These are phyloP conservation scores for Brachycybe producta DNA, from an alignment of 2,888 invertebrate genomes.

Conservation along the genomic window DNA sequence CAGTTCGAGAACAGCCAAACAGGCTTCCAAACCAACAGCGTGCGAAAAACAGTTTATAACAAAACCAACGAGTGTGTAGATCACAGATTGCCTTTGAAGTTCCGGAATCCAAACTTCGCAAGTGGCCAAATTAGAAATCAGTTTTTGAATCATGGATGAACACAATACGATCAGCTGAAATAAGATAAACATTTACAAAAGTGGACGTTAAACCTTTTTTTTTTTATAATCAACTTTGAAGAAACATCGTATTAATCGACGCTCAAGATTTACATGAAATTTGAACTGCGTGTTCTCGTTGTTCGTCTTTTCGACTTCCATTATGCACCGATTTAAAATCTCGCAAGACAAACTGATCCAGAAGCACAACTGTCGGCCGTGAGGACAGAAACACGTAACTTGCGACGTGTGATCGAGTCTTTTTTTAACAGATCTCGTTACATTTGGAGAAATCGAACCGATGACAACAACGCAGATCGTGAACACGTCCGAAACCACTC, in stretches of 20 bases:
- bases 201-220: too few relatives aligned
- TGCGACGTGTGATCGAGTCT: not conserved
- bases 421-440: not conserved
- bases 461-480: too few relatives aligned
- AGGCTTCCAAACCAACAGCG: not conserved
- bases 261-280: too few relatives aligned
- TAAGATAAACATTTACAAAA: too few relatives aligned
- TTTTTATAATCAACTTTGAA: too few relatives aligned
- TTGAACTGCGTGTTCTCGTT: not conserved
- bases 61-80: slow-evolving; percentile 4
- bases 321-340: not conserved
- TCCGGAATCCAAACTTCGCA: not conserved
- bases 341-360: not conserved
- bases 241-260: too few relatives aligned
- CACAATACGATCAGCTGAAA: slow-evolving; percentile 7
- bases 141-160: not conserved
- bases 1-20: slow-evolving; percentile 8
- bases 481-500: too few relatives aligned
- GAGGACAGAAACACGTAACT: not conserved
- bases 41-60: not conserved
- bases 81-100: slow-evolving; percentile 3
- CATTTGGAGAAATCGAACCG: too few relatives aligned
- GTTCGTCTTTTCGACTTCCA: not conserved
- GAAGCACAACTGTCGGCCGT: not conserved
- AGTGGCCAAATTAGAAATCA: not conserved